Conservation (phyloP, 2,113 vertebrate species). For the Columbina picui region DNA sequence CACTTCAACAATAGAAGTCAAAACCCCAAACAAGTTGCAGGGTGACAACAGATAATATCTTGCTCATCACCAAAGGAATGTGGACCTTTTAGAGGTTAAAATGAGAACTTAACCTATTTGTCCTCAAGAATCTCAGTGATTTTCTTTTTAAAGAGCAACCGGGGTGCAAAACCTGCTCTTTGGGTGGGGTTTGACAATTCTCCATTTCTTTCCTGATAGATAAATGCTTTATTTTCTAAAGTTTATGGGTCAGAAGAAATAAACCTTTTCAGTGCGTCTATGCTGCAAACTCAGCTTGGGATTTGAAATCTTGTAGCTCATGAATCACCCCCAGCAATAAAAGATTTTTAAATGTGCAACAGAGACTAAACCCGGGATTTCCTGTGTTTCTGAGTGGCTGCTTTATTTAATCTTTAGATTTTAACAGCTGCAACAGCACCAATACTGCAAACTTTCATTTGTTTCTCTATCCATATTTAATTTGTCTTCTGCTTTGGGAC, state of each 20-base stretch:
- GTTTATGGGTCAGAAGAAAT: neutral
- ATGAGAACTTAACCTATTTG: neutral
- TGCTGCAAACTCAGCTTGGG: neutral
- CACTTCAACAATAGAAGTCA: neutral
- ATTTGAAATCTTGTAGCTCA: neutral
- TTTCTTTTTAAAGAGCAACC: neutral
- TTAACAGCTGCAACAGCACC: neutral
- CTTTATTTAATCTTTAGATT: neutral
- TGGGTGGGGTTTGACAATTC: rapidly evolving
- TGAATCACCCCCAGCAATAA: neutral
- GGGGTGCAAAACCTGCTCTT: neutral
- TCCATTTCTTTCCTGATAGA: neutral
- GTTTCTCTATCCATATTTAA: neutral
- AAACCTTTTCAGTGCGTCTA: neutral
- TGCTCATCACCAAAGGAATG: neutral
- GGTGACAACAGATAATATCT: neutral
- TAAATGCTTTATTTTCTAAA: neutral
- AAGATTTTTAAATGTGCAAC: neutral
- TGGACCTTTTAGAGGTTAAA: neutral
- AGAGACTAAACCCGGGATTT: neutral
- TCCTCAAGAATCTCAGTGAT: neutral
- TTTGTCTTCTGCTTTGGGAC: neutral
- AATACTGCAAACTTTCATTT: neutral
- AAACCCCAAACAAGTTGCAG: neutral
- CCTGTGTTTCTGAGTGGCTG: neutral